These are phyloP conservation scores for Macquaria ambigua DNA, from an alignment of 2,113 vertebrate species.

Conservation along the genomic window DNA sequence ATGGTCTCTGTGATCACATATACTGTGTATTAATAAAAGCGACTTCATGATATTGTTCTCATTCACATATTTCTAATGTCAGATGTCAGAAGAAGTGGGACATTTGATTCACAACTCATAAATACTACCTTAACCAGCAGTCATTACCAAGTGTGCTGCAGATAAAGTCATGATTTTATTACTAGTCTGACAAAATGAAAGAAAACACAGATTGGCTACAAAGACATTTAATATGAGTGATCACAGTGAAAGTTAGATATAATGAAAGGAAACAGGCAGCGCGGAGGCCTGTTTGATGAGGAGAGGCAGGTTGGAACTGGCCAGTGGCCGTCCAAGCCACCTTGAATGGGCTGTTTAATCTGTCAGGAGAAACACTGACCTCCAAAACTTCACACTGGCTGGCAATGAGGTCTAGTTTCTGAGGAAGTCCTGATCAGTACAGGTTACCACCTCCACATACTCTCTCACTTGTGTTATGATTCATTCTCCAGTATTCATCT, in stretches of 20 bases:
- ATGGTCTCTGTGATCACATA: not conserved
- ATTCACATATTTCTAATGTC: not conserved
- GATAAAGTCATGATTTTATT: not conserved
- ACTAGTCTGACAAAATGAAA: conserved; percentile 1
- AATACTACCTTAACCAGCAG: not conserved
- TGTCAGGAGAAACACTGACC: conserved; percentile 28
- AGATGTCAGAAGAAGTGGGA: not conserved
- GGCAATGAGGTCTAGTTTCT: conserved; percentile 36
- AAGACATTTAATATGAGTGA: not conserved
- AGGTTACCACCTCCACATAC: not conserved
- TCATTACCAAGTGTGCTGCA: not conserved
- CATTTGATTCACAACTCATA: not conserved
- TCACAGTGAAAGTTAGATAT: not conserved
- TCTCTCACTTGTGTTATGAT: not conserved
- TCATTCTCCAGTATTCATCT: not conserved
- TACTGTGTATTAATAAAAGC: not conserved
- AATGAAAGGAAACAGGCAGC: conserved; percentile 60
- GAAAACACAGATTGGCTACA: not conserved
- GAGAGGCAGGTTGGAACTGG: conserved; percentile 75
- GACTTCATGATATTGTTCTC: not conserved
- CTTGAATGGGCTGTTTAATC: conserved; percentile 48
- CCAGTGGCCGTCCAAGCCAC: conserved; percentile 50
- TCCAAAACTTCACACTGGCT: conserved; percentile 14
- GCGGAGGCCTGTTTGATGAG: conserved; percentile 64
- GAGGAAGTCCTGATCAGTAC: conserved; percentile 13